Evolutionary conservation across 2,797 vertebrate genomes (phyloP), one percentile per base, ranked within the genome.

Genomic region (Eulemur coronatus): DNA sequence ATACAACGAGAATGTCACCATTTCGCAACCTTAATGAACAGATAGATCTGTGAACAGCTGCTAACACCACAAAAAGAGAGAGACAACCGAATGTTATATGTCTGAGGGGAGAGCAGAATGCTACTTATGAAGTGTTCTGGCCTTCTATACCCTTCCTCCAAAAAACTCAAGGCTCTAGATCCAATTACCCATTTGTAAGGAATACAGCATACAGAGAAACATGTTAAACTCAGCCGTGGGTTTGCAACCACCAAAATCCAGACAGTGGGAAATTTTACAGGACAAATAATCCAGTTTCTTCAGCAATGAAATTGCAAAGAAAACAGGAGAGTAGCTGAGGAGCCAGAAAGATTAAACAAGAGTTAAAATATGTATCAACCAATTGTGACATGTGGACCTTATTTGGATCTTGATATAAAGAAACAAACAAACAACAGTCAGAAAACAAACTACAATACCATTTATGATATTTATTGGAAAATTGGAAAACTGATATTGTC

Each of bases 111-210:
- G 84, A 94, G 24, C 24, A 57, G 41, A 50, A 12, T 43, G 33
- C 17, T 43, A 11, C 24, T n/a, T 50, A 0, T 61, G 50, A 38
- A 69, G 24, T 10, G 13, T 48, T 35, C 48, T 38, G 57, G 20
- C 10, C 35, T 20, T 79, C 26, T 26, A 1, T 72, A 11, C 5
- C 7, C 0, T 1, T 1, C 30, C 5, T 35, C 35, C 30, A 14
- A 22, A 17, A 57, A 84, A 65, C 24, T 33, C 48, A 82, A 35
- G 35, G 12, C 26, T 38, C 15, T 50, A 69, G 20, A 59, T 80
- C 10, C 24, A 85, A 7, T 26, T 38, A 33, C 20, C 78, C 7
- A n/a, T 81, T 90, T 41, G n/a, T 38, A 59, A n/a, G 72, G 22
- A n/a, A 33, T 73, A 46, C 33, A 76, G 22, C 5, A 0, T 50